Evolutionary conservation across 2,888 invertebrate species (phyloP).

Genomic region (Apodemia zela): DNA sequence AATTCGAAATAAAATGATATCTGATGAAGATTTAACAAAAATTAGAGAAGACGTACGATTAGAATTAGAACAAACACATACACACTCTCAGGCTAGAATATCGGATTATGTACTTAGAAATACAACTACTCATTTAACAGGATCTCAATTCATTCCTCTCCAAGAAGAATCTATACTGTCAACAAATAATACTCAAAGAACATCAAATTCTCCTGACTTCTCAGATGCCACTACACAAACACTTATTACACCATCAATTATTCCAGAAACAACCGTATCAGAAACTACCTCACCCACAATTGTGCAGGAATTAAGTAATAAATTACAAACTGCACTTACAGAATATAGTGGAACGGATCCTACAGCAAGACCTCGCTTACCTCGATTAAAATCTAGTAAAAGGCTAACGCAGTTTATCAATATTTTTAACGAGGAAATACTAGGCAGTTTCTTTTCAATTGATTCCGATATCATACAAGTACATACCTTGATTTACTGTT

Average conservation of each 20-base stretch:
- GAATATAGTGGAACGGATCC: slow-evolving; percentile 8
- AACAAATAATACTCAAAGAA: neutral
- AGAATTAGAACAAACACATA: slow-evolving; percentile 12
- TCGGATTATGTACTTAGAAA: neutral
- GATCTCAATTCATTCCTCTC: neutral
- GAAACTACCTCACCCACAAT: neutral
- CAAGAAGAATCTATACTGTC: neutral
- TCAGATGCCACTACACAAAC: slow-evolving; percentile 9
- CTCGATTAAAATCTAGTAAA: slow-evolving; percentile 20
- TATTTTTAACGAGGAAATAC: slow-evolving; percentile 21
- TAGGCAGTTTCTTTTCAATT: slow-evolving; percentile 6
- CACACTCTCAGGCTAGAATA: neutral
- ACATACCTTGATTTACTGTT: slow-evolving; percentile 30
- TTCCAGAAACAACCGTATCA: neutral
- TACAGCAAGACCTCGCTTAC: slow-evolving; percentile 24
- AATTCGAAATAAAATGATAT: slow-evolving; percentile 26
- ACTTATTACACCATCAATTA: neutral
- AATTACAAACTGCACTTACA: neutral
- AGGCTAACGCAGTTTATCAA: slow-evolving; percentile 14
- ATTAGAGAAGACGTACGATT: slow-evolving; percentile 19
- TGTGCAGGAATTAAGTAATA: neutral
- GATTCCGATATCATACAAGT: slow-evolving; percentile 16
- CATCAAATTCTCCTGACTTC: neutral
- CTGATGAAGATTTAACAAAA: slow-evolving; percentile 12
- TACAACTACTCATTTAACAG: neutral